Base-by-base conservation (phyloP, 1,140 invertebrate species). In the Heliconius congener region DNA sequence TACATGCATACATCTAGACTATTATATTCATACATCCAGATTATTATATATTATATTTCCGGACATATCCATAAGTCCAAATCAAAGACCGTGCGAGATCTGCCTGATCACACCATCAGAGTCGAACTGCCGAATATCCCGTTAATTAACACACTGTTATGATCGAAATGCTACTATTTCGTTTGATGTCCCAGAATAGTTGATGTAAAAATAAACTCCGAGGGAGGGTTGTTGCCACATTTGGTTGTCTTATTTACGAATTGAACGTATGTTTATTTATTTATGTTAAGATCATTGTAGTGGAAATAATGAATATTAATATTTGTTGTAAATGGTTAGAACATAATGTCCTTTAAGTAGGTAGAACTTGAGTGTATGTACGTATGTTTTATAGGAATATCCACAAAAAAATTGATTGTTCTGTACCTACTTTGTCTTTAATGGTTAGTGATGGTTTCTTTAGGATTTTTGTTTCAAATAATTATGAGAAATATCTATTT, bases 131-230 rank as follows among this genome's bases (percentile, higher is more conserved):
- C 74, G 66, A 80, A 80, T 80, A 73, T 85, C 78, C 85, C 80
- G 85, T 86, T 90, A 87, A 89, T 92, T 90, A 86, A 88, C 84
- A 83, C 82, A 81, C 79, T 86, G 84, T 84, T 83, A 82, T 84
- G 85, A 90, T 88, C 89, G 89, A 90, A 91, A 90, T 85, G 83
- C 87, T 85, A 87, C 79, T 80, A 78, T 78, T 78, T 55, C 84
- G 66, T 85, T 87, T 86, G 82, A 85, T 83, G 80, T 78, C 74
- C 81, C 84, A 66, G 60, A 86, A 85, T 87, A 86, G 82, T 76
- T 73, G 37, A 81, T 73, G 75, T 85, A 87, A 83, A 86, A 84
- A 83, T 85, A 86, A 83, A 16, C 42, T 74, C 16, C 74, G 73
- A 76, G 82, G 80, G 82, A 74, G 72, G 30, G 30, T 57, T 52